Evolutionary conservation across 2,888 invertebrate genomes (phyloP).

Genomic region (Stratiomys singularior): DNA sequence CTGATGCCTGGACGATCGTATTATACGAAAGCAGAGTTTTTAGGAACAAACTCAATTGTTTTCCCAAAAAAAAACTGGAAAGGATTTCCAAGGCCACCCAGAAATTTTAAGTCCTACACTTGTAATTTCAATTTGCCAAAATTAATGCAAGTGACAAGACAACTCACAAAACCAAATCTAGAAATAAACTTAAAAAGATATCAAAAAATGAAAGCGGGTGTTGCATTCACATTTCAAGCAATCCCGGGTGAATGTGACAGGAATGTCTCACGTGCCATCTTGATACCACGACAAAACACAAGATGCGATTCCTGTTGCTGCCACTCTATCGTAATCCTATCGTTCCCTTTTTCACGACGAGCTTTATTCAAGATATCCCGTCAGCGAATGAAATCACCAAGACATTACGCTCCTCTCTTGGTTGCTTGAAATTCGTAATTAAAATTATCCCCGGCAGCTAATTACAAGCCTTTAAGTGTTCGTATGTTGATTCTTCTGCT

Average conservation of each 20-base stretch:
- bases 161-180: too few species aligned
- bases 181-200: too few species aligned
- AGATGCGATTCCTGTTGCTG: slow-evolving; percentile 38
- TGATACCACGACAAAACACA: slow-evolving; percentile 14
- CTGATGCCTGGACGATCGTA: too few species aligned
- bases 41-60: too few species aligned
- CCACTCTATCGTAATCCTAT: slow-evolving; percentile 16
- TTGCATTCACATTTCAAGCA: slow-evolving; percentile 40
- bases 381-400: slow-evolving; percentile 35
- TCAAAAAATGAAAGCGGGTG: not conserved
- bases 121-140: too few species aligned
- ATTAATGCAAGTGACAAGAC: too few species aligned
- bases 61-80: too few species aligned
- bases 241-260: slow-evolving; percentile 15
- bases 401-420: slow-evolving; percentile 22
- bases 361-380: slow-evolving; percentile 35
- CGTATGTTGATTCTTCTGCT: slow-evolving; percentile 25
- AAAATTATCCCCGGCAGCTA: slow-evolving; percentile 56
- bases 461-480: slow-evolving; percentile 55
- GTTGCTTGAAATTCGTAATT: slow-evolving; percentile 55
- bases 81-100: too few species aligned
- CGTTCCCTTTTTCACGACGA: slow-evolving; percentile 5
- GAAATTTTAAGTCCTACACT: too few species aligned
- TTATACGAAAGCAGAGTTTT: too few species aligned
- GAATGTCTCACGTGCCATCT: slow-evolving; percentile 39